phyloP scores from a whole-genome alignment of 2,797 vertebrate genomes.

The Danio kyathit region DNA sequence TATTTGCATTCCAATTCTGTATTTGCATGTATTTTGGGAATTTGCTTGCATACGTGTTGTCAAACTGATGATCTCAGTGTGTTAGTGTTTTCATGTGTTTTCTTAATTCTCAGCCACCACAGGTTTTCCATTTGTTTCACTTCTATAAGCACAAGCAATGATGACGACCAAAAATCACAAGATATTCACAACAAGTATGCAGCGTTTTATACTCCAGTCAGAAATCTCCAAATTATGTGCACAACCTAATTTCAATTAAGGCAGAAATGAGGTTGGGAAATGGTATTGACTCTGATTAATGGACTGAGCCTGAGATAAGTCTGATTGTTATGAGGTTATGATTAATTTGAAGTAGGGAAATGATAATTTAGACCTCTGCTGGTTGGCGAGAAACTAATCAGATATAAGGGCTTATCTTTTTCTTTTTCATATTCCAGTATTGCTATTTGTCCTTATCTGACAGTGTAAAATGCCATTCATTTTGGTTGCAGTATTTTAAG shows the following conservation, averaged over 20 bases:
- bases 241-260: constrained; percentile 33
- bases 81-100: no score
- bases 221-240: constrained; percentile 25
- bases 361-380: constrained; percentile 23
- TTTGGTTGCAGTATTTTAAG: constrained; percentile 24
- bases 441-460: constrained; percentile 20
- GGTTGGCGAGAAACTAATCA: constrained; percentile 39
- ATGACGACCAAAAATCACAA: background rate
- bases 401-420: constrained; percentile 36
- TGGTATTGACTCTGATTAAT: constrained; percentile 13
- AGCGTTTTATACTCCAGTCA: constrained; percentile 7
- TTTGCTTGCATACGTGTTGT: no score
- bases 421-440: background rate
- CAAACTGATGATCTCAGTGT: no score
- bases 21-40: no score
- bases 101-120: no score
- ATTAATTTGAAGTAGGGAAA: constrained; percentile 41
- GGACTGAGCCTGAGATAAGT: constrained; percentile 23
- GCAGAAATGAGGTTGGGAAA: constrained; percentile 29
- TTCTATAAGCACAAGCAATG: background rate
- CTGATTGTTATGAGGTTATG: constrained; percentile 33
- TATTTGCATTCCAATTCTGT: no score
- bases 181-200: background rate
- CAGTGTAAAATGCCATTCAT: constrained; percentile 17
- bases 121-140: background rate